Evolutionary conservation across 2,888 invertebrate species (phyloP).

Genomic region (Pollenia angustigena): DNA sequence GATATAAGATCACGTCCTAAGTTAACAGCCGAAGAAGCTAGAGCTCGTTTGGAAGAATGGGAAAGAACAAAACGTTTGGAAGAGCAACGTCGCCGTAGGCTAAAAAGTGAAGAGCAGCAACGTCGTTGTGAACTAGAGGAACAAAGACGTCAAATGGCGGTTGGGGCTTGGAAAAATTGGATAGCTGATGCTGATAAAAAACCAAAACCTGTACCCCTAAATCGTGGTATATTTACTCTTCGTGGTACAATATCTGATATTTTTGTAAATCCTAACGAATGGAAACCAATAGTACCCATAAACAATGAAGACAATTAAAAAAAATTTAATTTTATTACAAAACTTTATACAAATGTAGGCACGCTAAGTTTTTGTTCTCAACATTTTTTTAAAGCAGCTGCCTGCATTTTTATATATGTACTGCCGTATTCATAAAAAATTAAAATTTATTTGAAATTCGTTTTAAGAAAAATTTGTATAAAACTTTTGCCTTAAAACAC

Average conservation of each 20-base stretch:
- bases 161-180: slow-evolving; percentile 80
- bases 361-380: too few species aligned
- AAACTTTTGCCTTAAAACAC: too few species aligned
- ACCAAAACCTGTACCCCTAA: slow-evolving; percentile 83
- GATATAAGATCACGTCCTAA: slow-evolving; percentile 62
- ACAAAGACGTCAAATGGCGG: slow-evolving; percentile 77
- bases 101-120: slow-evolving; percentile 74
- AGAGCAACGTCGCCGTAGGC: slow-evolving; percentile 76
- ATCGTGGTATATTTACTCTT: slow-evolving; percentile 81
- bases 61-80: slow-evolving; percentile 76
- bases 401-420: too few species aligned
- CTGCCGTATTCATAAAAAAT: too few species aligned
- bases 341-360: background rate
- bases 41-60: slow-evolving; percentile 77
- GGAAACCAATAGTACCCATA: slow-evolving; percentile 75
- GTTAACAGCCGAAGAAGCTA: slow-evolving; percentile 68
- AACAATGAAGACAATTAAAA: slow-evolving; percentile 46
- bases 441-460: too few species aligned
- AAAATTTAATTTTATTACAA: slow-evolving; percentile 1
- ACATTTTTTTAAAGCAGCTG: too few species aligned
- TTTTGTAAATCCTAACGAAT: slow-evolving; percentile 81
- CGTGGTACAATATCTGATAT: slow-evolving; percentile 82
- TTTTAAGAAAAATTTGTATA: too few species aligned
- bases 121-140: slow-evolving; percentile 72
- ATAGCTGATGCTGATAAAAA: slow-evolving; percentile 79